These are phyloP conservation scores for Lagria hirta DNA, from an alignment of 2,888 invertebrate species.

Conservation along the genomic window DNA sequence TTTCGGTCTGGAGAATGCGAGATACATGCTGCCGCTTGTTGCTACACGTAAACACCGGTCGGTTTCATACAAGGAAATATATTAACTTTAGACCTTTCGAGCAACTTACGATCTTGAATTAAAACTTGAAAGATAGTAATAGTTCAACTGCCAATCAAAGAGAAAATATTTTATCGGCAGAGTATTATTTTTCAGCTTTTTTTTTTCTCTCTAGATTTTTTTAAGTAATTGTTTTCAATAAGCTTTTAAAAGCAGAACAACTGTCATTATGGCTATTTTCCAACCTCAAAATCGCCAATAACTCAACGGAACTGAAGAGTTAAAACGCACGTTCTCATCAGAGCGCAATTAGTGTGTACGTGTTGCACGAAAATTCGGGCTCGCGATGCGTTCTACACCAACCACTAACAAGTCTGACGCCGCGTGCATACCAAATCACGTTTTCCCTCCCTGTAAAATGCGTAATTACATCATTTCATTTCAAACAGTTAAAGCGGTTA, in stretches of 20 bases:
- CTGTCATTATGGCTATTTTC: slow-evolving; percentile 38
- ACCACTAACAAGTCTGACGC: slow-evolving; percentile 51
- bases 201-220: too few species aligned
- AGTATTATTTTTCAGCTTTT: too few species aligned
- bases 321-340: slow-evolving; percentile 53
- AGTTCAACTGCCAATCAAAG: too few species aligned
- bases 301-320: slow-evolving; percentile 49
- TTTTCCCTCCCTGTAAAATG: slow-evolving; percentile 48
- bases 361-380: slow-evolving; percentile 48
- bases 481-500: slow-evolving; percentile 31
- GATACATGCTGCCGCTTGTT: slow-evolving; percentile 51
- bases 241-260: too few species aligned
- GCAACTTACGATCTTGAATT: slow-evolving; percentile 4
- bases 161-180: too few species aligned
- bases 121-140: slow-evolving; percentile 2
- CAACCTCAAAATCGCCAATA: slow-evolving; percentile 47
- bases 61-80: slow-evolving; percentile 47
- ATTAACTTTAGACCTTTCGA: slow-evolving; percentile 34
- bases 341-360: slow-evolving; percentile 53
- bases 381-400: slow-evolving; percentile 38
- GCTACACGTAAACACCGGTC: slow-evolving; percentile 49
- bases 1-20: slow-evolving; percentile 51
- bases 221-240: too few species aligned
- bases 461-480: slow-evolving; percentile 51
- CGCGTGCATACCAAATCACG: slow-evolving; percentile 51